Percentiles rank a stretch among this genome's conserved stretches.
Evolutionary conservation across 1,140 invertebrate genomes (phyloP).

Genomic region (Heliothis subflexa): DNA sequence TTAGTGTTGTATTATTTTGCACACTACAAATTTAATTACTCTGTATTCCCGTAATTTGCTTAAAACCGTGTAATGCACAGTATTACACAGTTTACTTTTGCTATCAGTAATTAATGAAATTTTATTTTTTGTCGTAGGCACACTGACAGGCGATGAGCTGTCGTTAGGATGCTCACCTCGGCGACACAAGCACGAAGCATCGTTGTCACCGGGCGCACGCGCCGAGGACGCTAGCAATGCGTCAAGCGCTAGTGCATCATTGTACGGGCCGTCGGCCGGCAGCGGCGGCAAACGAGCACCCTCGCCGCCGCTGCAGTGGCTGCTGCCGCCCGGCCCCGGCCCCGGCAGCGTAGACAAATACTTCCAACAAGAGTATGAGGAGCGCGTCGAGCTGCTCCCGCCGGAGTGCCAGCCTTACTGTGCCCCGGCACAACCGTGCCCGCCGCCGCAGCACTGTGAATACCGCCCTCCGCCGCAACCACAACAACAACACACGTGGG

Average conservation of each 20-base stretch:
- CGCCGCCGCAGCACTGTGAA: slow-evolving; percentile 87
- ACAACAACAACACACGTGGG: slow-evolving; percentile 83
- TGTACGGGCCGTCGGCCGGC: slow-evolving; percentile 86
- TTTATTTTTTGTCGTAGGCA: slow-evolving; percentile 87
- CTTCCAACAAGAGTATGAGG: slow-evolving; percentile 88
- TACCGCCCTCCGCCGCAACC: slow-evolving; percentile 88
- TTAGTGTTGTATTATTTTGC: too few species aligned
- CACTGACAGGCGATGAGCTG: slow-evolving; percentile 91
- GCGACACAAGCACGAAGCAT: slow-evolving; percentile 87
- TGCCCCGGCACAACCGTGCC: slow-evolving; percentile 88
- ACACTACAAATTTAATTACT: too few species aligned
- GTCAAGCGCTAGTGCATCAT: slow-evolving; percentile 88
- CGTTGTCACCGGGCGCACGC: slow-evolving; percentile 87
- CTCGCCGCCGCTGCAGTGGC: slow-evolving; percentile 83
- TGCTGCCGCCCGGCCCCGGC: slow-evolving; percentile 86
- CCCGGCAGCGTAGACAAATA: slow-evolving; percentile 89
- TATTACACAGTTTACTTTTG: too few species aligned
- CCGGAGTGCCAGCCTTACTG: slow-evolving; percentile 87
- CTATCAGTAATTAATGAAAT: slow-evolving; percentile 17
- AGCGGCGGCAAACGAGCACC: slow-evolving; percentile 83
- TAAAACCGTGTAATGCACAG: too few species aligned
- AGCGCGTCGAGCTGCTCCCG: slow-evolving; percentile 81
- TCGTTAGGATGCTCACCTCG: slow-evolving; percentile 88
- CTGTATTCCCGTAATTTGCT: too few species aligned
- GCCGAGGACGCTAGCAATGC: slow-evolving; percentile 91